These are phyloP conservation scores for fruit fly (Drosophila melanogaster) DNA, from an alignment of 1,140 invertebrate genomes.

Conservation along the genomic window Release_6_plus_ISO1_MT NT_033777.3:28156001-28156500, in stretches of 20 bases:
- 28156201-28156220: conserved; percentile 27
- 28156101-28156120: conserved; percentile 10
- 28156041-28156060: conserved; percentile 2
- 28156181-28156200: conserved; percentile 49
- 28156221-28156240: conserved; percentile 42
- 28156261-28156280: conserved; percentile 52
- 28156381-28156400: conserved; percentile 53
- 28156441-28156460: conserved; percentile 31
- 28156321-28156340: conserved; percentile 54
- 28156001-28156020: conserved; percentile 24
- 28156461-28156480: conserved; percentile 38
- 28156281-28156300: conserved; percentile 13
- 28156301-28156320: conserved; percentile 41
- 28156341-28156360: conserved; percentile 23
- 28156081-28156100: not conserved
- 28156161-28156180: conserved; percentile 43
- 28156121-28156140: conserved; percentile 13
- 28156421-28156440: conserved; percentile 57
- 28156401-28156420: conserved; percentile 63
- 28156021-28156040: not conserved
- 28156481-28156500: conserved; percentile 59
- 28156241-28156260: conserved; percentile 61
- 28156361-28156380: conserved; percentile 51
- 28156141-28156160: conserved; percentile 14
- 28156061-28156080: not conserved